A percentile compares a stretch with the other conserved stretches of the same genome.
phyloP scores from a whole-genome alignment of 1,140 invertebrate genomes.

The Lordiphosa clarofinis region DNA sequence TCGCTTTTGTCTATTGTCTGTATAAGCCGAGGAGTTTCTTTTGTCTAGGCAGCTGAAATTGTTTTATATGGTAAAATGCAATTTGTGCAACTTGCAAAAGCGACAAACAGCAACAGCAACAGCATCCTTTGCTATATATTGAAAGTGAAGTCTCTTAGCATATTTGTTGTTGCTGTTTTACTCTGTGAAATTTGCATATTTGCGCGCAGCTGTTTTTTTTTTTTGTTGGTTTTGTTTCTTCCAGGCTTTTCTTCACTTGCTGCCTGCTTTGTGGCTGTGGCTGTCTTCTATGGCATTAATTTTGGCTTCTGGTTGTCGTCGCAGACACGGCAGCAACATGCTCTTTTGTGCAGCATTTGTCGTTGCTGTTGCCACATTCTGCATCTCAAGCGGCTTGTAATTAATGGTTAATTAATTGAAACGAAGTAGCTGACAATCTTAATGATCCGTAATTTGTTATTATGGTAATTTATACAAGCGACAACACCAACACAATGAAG shows the following conservation, averaged over 20 bases:
- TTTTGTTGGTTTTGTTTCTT: constrained; percentile 20
- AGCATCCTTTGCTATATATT: constrained; percentile 74
- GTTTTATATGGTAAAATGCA: constrained; percentile 78
- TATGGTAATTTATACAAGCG: constrained; percentile 77
- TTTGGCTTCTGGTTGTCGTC: constrained; percentile 62
- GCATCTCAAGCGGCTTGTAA: constrained; percentile 73
- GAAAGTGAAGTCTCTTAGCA: constrained; percentile 77
- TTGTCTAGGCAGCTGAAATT: constrained; percentile 68
- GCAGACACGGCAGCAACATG: constrained; percentile 26
- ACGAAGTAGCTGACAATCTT: constrained; percentile 78
- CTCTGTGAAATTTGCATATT: constrained; percentile 73
- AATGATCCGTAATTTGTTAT: constrained; percentile 78
- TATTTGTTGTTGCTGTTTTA: constrained; percentile 71
- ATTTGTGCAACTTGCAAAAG: constrained; percentile 76
- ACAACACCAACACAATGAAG: constrained; percentile 64
- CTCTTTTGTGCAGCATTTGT: constrained; percentile 64
- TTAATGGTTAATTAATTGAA: constrained; percentile 78
- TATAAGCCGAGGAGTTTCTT: constrained; percentile 56
- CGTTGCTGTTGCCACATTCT: constrained; percentile 76
- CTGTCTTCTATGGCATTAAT: constrained; percentile 73
- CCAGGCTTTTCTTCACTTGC: constrained; percentile 65
- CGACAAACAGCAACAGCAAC: constrained; percentile 66
- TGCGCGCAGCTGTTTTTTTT: constrained; percentile 71
- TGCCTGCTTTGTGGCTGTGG: constrained; percentile 25
- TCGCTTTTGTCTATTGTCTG: constrained; percentile 52